Percentiles rank a stretch among this genome's conserved stretches.
Conservation (phyloP, 2,888 invertebrate genomes). For the Margaritifera margaritifera region DNA sequence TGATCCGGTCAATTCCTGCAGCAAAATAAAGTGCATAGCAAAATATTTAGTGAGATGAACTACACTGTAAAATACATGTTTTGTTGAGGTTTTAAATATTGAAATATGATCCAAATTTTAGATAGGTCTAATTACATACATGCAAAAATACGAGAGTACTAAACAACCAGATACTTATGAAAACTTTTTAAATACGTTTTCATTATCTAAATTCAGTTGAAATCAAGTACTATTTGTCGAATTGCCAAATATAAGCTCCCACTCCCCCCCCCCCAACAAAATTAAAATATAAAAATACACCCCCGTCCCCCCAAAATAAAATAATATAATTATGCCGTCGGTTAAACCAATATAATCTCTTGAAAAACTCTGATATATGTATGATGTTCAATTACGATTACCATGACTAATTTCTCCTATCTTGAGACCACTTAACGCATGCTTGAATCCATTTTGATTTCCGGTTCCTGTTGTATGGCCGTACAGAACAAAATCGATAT, state of each 20-base stretch:
- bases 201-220: background rate
- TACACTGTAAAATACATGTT: no score
- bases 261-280: no score
- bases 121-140: no score
- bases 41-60: background rate
- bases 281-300: no score
- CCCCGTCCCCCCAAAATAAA: no score
- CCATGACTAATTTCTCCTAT: constrained; percentile 53
- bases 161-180: no score
- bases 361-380: no score
- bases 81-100: no score
- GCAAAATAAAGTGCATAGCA: background rate
- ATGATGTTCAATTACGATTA: constrained; percentile 11
- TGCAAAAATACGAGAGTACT: no score
- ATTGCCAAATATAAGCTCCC: background rate
- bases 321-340: no score
- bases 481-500: constrained; percentile 59
- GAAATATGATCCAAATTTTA: no score
- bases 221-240: background rate
- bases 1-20: constrained; percentile 50
- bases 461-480: constrained; percentile 46
- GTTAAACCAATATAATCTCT: no score
- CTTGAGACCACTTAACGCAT: constrained; percentile 59
- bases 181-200: background rate
- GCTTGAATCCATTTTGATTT: constrained; percentile 35